Evolutionary conservation across 2,888 invertebrate genomes (phyloP).

Genomic region (Eudasyphora cyanicolor): DNA sequence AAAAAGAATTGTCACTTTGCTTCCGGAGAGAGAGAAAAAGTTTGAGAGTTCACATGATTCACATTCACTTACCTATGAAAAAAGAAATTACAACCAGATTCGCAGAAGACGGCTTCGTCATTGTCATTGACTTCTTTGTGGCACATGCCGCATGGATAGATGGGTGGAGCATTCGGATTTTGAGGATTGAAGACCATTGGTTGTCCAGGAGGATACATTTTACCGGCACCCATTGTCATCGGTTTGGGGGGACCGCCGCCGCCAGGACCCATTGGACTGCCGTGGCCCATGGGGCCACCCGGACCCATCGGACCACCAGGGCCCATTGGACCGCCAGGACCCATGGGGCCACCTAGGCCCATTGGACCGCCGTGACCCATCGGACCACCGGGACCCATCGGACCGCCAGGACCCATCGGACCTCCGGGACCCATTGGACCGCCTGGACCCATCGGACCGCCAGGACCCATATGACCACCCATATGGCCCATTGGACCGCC

Average conservation of each 20-base stretch:
- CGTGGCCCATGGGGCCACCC: conserved; percentile 79
- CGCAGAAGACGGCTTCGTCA: conserved; percentile 98
- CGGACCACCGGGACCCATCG: conserved; percentile 73
- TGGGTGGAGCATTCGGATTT: conserved; percentile 98
- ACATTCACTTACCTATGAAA: conserved; percentile 91
- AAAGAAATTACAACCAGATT: conserved; percentile 99
- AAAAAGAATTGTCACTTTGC: background rate
- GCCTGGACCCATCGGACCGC: conserved; percentile 73
- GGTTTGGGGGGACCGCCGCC: conserved; percentile 86
- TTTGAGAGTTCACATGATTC: conserved; percentile 1
- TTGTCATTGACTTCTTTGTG: conserved; percentile 99
- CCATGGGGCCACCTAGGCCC: conserved; percentile 66
- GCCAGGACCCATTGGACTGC: conserved; percentile 81
- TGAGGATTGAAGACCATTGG: conserved; percentile 99
- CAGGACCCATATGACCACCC: conserved; percentile 65
- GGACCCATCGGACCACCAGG: conserved; percentile 69
- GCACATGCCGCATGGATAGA: conserved; percentile 98
- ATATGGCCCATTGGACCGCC: conserved; percentile 78
- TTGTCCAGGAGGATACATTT: conserved; percentile 96
- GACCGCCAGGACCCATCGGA: conserved; percentile 64
- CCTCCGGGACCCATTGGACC: conserved; percentile 77
- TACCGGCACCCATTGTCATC: conserved; percentile 93
- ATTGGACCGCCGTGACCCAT: conserved; percentile 76
- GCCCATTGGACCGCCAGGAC: conserved; percentile 72
- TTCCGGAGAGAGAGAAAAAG: too few relatives aligned